Evolutionary conservation across 2,113 vertebrate genomes (phyloP), one percentile per base, ranked within the genome.

Genomic region (Ptilorrhoa leucosticta): DNA sequence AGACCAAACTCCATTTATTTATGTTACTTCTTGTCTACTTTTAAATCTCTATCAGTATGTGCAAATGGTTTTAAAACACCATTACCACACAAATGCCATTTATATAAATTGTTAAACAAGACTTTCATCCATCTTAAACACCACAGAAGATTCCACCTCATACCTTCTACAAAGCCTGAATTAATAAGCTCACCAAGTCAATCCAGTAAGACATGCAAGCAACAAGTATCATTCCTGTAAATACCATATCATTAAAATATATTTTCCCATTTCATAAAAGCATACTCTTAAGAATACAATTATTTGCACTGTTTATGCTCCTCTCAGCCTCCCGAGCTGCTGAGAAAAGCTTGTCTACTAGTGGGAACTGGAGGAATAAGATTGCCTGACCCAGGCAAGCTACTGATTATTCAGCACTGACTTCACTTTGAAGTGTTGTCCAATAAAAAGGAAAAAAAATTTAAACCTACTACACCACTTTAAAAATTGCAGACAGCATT

Each of bases 341-440:
- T 80, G 31, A 78, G 42, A 82, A 77, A 71, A 94, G 22, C 20
- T 89, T 42, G n/a, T 35, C 27, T 26, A 39, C 28, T 75, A 45
- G 23, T 87, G 39, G 77, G 40, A 93, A 94, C 27, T 35, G 79
- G 19, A 93, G 22, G n/a, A 89, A 60, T 54, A 84, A 92, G 33
- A 88, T 22, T 3, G 3, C 26, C 40, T 86, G 37, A 84, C n/a
- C 23, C 44, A 37, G 48, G 47, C 0, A 2, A 69, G 50, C 70
- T 69, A 82, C 64, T 24, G 63, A 65, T 76, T 85, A 82, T 96
- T 86, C 37, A 86, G 48, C 42, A 75, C 22, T 56, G 37, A 87
- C 63, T 96, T 92, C 63, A 65, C 48, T 95, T 93, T 61, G 81
- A 92, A 64, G 27, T 83, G 79, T 19, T 39, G 83, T 94, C 31